Percentiles rank a stretch among this genome's conserved stretches.
Conservation (phyloP, 2,113 vertebrate genomes). For the Spea bombifrons region DNA sequence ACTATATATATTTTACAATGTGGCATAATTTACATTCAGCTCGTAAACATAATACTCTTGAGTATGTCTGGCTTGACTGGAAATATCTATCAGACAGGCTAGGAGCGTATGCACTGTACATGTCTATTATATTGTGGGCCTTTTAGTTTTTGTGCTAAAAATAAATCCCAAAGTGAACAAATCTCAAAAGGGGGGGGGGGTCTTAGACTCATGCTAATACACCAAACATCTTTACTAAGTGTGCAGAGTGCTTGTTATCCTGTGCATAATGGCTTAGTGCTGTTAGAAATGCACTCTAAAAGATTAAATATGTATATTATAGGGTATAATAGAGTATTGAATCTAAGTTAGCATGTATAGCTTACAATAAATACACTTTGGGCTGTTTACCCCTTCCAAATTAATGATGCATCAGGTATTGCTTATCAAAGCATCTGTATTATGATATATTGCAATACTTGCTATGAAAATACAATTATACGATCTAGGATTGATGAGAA, state of each 20-base stretch:
- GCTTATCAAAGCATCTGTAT: constrained; percentile 36
- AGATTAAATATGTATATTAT: constrained; percentile 16
- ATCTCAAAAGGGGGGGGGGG: neutral
- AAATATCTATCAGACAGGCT: neutral
- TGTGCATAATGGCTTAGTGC: neutral
- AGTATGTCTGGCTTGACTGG: neutral
- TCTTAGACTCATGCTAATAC: neutral
- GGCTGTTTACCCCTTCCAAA: constrained; percentile 38
- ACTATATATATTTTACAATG: constrained; percentile 1
- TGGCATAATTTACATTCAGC: neutral
- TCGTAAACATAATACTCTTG: neutral
- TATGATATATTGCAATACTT: constrained; percentile 24
- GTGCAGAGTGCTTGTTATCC: constrained; percentile 13
- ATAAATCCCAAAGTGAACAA: neutral
- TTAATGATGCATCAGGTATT: constrained; percentile 50
- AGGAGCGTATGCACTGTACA: neutral
- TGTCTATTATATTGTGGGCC: neutral
- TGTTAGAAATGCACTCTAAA: constrained; percentile 24
- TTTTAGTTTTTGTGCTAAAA: neutral
- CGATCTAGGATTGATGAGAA: constrained; percentile 29
- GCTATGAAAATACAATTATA: constrained; percentile 48
- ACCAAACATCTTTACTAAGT: neutral
- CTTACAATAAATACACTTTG: constrained; percentile 41
- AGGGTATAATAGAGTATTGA: constrained; percentile 31
- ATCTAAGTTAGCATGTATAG: constrained; percentile 26